phyloP scores from a whole-genome alignment of 1,140 invertebrate species.

The Rhynchophorus ferrugineus region DNA sequence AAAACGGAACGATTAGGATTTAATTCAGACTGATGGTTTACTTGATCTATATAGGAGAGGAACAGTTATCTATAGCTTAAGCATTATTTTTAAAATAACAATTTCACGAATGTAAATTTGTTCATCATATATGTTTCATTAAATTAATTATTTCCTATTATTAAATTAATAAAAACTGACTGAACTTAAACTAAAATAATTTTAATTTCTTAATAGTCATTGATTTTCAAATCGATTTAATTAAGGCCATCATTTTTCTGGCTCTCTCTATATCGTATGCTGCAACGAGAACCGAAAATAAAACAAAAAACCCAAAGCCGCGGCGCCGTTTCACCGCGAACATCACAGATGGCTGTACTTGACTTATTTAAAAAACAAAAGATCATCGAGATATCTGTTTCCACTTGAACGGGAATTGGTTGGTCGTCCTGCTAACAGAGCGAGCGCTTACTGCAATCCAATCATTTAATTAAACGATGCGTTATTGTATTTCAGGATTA shows the following conservation, averaged over 20 bases:
- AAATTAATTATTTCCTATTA: too few species aligned
- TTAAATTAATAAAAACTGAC: too few species aligned
- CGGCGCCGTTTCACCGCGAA: slow-evolving; percentile 17
- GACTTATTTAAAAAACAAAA: slow-evolving; percentile 29
- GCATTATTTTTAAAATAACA: too few species aligned
- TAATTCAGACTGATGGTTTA: too few species aligned
- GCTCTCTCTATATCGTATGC: slow-evolving; percentile 9
- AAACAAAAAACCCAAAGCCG: slow-evolving; percentile 11
- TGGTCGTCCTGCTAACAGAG: slow-evolving; percentile 31
- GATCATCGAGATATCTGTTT: slow-evolving; percentile 30
- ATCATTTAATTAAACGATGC: background rate
- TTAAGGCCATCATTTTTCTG: slow-evolving; percentile 1
- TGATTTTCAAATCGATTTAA: background rate
- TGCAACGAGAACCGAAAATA: background rate
- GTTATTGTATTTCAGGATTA: background rate
- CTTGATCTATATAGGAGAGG: too few species aligned
- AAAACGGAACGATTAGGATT: too few species aligned
- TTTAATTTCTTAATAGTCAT: too few species aligned
- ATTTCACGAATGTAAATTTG: too few species aligned
- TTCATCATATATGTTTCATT: too few species aligned
- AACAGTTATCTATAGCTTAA: too few species aligned
- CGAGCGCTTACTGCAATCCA: slow-evolving; percentile 16
- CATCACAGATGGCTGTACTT: slow-evolving; percentile 32
- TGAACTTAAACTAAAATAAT: too few species aligned
- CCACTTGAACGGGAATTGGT: slow-evolving; percentile 21